Evolutionary conservation across 2,888 invertebrate genomes (phyloP).

Genomic region (Platerodrilus igneus): DNA sequence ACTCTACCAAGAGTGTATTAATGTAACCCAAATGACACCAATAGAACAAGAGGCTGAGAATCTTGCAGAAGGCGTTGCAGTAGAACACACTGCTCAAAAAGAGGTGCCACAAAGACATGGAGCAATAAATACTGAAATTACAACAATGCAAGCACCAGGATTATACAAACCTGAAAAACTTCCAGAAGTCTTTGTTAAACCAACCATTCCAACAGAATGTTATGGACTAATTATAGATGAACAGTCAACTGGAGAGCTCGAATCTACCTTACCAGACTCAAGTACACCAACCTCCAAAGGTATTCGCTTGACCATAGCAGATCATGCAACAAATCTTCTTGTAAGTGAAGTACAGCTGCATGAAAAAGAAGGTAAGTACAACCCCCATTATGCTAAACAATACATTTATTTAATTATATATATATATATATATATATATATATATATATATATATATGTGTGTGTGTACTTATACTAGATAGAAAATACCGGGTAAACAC

Average conservation of each 20-base stretch:
- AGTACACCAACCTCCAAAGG: constrained; percentile 47
- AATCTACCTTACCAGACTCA: constrained; percentile 45
- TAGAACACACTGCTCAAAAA: constrained; percentile 47
- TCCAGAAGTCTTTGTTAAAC: constrained; percentile 36
- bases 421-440: no score
- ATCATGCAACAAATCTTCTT: constrained; percentile 44
- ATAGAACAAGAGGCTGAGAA: constrained; percentile 44
- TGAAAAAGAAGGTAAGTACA: constrained; percentile 51
- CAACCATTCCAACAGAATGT: constrained; percentile 35
- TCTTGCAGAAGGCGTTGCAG: constrained; percentile 45
- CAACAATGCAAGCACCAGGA: constrained; percentile 33
- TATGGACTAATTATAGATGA: constrained; percentile 53
- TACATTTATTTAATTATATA: no score
- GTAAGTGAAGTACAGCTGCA: constrained; percentile 50
- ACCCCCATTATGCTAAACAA: no score
- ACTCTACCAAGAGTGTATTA: constrained; percentile 39
- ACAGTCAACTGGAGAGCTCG: constrained; percentile 49
- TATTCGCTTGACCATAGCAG: constrained; percentile 43
- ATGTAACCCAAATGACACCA: constrained; percentile 43
- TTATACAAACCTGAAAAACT: constrained; percentile 28
- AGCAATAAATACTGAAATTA: constrained; percentile 45
- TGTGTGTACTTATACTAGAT: no score
- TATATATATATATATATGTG: no score
- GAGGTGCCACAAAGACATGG: constrained; percentile 48
- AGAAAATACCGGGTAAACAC: no score